Percentiles rank a stretch among this genome's conserved stretches.
These are phyloP conservation scores for Hypomecis punctinalis DNA, from an alignment of 2,888 invertebrate species.

Conservation along the genomic window DNA sequence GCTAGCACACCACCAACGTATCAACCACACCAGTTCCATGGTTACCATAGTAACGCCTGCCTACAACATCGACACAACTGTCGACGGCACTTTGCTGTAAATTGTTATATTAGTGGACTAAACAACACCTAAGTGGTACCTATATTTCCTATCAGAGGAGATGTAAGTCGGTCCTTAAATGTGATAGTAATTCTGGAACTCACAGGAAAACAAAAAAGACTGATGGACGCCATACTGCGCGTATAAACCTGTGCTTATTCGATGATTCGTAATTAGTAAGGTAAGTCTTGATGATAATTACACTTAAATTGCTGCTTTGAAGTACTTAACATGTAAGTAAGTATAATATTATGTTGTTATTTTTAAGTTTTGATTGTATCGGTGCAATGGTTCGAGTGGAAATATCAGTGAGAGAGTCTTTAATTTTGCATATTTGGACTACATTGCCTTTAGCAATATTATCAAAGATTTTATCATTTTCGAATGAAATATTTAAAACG, in stretches of 20 bases:
- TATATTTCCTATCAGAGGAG: background rate
- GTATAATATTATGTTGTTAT: too few species aligned
- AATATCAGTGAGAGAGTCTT: too few species aligned
- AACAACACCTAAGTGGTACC: background rate
- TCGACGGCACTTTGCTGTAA: background rate
- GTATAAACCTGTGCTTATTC: background rate
- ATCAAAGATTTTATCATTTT: too few species aligned
- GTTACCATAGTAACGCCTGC: slow-evolving; percentile 25
- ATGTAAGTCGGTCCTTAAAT: background rate
- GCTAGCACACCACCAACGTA: too few species aligned
- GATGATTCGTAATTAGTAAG: background rate
- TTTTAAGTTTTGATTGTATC: too few species aligned
- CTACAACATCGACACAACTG: slow-evolving; percentile 4
- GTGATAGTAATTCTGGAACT: too few species aligned
- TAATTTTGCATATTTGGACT: too few species aligned
- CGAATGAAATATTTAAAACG: too few species aligned
- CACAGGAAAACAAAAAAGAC: background rate
- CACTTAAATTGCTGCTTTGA: too few species aligned
- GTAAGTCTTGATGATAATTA: background rate
- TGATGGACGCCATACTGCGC: background rate
- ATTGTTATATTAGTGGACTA: background rate
- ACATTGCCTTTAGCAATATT: too few species aligned
- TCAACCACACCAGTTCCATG: background rate
- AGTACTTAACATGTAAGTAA: too few species aligned
- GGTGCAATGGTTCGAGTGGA: too few species aligned